Base-by-base conservation (phyloP, 1,140 invertebrate species). In the Cyclargus thomasi region DNA sequence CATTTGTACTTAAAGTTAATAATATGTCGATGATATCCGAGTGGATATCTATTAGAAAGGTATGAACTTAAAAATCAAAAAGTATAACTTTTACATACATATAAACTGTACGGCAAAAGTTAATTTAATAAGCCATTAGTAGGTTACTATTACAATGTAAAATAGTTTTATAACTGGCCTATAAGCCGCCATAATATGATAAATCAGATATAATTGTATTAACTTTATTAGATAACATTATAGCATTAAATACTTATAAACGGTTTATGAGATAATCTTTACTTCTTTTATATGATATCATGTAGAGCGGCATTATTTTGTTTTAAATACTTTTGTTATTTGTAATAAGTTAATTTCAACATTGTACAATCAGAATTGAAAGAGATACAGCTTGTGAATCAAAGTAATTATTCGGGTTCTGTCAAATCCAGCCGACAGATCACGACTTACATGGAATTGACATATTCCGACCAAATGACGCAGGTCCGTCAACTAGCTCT, bases 151-250 rank as follows among this genome's bases (percentile, higher is more conserved):
- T 47, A 47, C 39, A 47, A 47, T 47, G 39, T 47, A 47, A 3
- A 47, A 47, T 47, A 47, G 39, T 47, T 47, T 47, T 47, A 47
- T 47, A 47, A 47, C 39, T 47, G 39, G 39, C 39, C 39, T 8
- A 47, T 47, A 47, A 47, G 39, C 39, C 39, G 39, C 39, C 11
- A 16, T 47, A 47, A 47, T 47, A 16, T 47, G 39, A 47, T 47
- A 47, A 47, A 47, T 16, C 39, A 47, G 39, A 47, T 47, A 47
- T 47, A 47, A 47, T 47, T 47, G 39, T 47, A 47, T 47, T 47
- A 47, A 47, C 39, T 47, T 47, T 47, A 47, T 47, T 47, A 47
- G 39, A 47, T 47, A 47, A 47, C 39, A 47, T 47, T 47, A 47
- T 47, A 14, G 39, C 39, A 47, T 47, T 47, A 47, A 47, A 47